Evolutionary conservation across 1,140 invertebrate genomes (phyloP).

Genomic region (Archegozetes longisetosus): DNA sequence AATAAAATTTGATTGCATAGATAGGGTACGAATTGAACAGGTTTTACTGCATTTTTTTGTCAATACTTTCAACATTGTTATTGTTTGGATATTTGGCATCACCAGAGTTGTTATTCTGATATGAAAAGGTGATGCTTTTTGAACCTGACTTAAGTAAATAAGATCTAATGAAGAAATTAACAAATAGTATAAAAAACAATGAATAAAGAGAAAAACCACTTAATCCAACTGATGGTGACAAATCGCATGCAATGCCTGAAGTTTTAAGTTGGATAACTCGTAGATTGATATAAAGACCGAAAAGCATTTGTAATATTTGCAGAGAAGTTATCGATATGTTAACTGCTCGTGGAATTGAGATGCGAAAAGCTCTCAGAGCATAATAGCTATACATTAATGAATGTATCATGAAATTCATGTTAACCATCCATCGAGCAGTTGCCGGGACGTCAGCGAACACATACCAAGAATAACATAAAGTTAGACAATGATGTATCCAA

Average conservation of each 20-base stretch:
- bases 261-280: conserved; percentile 16
- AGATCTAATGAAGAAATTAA: conserved; percentile 15
- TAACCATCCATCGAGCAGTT: conserved; percentile 71
- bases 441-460: conserved; percentile 20
- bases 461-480: conserved; percentile 39
- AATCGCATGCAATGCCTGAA: not conserved
- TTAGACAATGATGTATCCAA: conserved; percentile 41
- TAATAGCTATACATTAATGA: conserved; percentile 35
- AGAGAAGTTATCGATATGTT: conserved; percentile 35
- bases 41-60: too few relatives aligned
- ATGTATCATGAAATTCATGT: conserved; percentile 91
- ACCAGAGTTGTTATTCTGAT: too few relatives aligned
- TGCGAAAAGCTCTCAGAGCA: conserved; percentile 31
- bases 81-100: too few relatives aligned
- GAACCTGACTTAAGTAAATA: conserved; percentile 14
- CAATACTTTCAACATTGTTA: too few relatives aligned
- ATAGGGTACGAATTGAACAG: too few relatives aligned
- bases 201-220: conserved; percentile 8
- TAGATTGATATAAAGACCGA: conserved; percentile 40
- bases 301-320: conserved; percentile 37
- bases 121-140: too few relatives aligned
- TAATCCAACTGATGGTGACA: not conserved
- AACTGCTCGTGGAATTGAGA: conserved; percentile 32
- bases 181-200: conserved; percentile 13
- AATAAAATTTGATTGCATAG: too few relatives aligned